Evolutionary conservation across 1,140 invertebrate genomes (phyloP).

Genomic region (Schlechtendalia chinensis): DNA sequence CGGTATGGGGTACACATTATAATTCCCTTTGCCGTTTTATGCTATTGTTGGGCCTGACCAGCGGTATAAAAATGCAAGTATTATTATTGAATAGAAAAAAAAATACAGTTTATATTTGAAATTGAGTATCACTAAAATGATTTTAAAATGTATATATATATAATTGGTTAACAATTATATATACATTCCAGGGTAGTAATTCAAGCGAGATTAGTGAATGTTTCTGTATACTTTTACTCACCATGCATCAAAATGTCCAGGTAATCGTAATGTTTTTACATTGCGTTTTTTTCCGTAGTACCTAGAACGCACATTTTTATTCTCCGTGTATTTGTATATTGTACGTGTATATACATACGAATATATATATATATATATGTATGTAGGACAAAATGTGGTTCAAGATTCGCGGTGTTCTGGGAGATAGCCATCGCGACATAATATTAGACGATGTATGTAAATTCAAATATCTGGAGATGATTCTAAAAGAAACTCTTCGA

Average conservation of each 20-base stretch:
- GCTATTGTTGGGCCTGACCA: no score
- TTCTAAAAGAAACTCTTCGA: conserved; percentile 64
- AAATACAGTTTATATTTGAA: no score
- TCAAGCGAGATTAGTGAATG: conserved; percentile 61
- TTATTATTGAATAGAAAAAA: no score
- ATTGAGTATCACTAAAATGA: no score
- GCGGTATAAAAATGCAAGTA: no score
- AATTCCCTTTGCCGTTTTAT: no score
- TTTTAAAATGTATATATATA: no score
- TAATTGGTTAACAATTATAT: no score
- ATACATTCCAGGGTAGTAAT: conserved; percentile 65
- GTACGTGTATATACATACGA: no score
- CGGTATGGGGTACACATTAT: no score
- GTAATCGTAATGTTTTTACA: conserved; percentile 50
- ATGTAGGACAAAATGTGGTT: conserved; percentile 51
- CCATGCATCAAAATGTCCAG: conserved; percentile 63
- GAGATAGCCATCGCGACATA: conserved; percentile 55
- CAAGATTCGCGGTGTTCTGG: conserved; percentile 57
- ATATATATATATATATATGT: no score
- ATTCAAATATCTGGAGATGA: conserved; percentile 63
- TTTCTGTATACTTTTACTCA: conserved; percentile 59
- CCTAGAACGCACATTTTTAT: background rate
- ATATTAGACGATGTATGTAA: conserved; percentile 61
- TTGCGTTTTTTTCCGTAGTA: background rate
- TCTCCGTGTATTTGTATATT: no score